Conservation (phyloP, 1,140 invertebrate genomes). For the Ooceraea biroi region DNA sequence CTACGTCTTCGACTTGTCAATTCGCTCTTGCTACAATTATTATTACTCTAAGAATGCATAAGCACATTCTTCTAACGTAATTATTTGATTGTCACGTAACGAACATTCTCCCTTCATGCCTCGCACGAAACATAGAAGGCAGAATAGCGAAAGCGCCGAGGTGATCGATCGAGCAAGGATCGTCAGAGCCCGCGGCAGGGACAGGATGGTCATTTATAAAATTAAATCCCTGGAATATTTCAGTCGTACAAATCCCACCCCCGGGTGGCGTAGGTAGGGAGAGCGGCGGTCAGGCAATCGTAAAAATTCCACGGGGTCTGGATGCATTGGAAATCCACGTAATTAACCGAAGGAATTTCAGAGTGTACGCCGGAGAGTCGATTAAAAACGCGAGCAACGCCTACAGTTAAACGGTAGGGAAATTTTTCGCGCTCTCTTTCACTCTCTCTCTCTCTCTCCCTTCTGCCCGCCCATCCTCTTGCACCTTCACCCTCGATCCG, state of each 20-base stretch:
- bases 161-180: slow-evolving; percentile 67
- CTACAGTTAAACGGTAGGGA: slow-evolving; percentile 70
- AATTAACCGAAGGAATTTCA: slow-evolving; percentile 85
- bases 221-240: slow-evolving; percentile 81
- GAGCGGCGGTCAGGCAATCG: slow-evolving; percentile 73
- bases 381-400: slow-evolving; percentile 84
- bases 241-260: slow-evolving; percentile 72
- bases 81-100: too few relatives aligned
- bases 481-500: slow-evolving; percentile 53
- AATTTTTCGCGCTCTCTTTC: slow-evolving; percentile 64
- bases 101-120: too few relatives aligned
- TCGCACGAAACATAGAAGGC: slow-evolving; percentile 46
- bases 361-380: slow-evolving; percentile 77
- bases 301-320: slow-evolving; percentile 82
- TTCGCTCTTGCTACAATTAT: slow-evolving; percentile 51
- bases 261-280: slow-evolving; percentile 22
- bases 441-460: slow-evolving; percentile 16
- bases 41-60: too few relatives aligned
- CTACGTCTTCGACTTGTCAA: background rate
- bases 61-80: too few relatives aligned
- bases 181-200: slow-evolving; percentile 65
- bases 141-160: slow-evolving; percentile 40
- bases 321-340: slow-evolving; percentile 83
- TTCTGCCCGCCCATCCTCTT: slow-evolving; percentile 41
- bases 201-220: slow-evolving; percentile 77